Base-by-base conservation (phyloP, 2,797 vertebrate genomes). In the Cryptoblepharus egeriae region DNA sequence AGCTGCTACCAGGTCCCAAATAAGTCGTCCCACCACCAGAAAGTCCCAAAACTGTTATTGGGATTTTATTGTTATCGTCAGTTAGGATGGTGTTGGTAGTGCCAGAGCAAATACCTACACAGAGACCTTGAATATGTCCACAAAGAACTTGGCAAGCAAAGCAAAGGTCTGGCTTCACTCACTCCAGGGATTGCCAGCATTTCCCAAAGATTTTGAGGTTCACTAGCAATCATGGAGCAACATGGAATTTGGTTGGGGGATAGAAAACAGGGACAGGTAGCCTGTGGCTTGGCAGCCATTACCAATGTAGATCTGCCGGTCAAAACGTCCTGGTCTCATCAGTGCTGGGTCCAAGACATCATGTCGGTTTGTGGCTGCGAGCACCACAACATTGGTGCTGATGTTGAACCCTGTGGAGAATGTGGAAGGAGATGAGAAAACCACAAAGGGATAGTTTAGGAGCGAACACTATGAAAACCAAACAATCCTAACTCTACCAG, bases 251-350 rank as follows among this genome's bases (percentile, higher is more conserved):
- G 13, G 42, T 16, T 1, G 13, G 13, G 68, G 12, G 12, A n/a
- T 13, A 12, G 20, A 22, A 55, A 32, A 7, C 12, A 8, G 16
- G 16, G 70, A 52, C 24, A 32, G 49, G 49, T 10, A n/a, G n/a
- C n/a, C n/a, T n/a, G 9, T 9, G 24, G n/a, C 0, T 1, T 2
- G 30, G 35, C 0, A 26, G 16, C 0, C 55, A 77, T 82, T 91
- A 97, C 97, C 96, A 28, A 97, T 90, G 79, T 95, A 94, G 75
- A 97, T 96, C 70, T 97, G 97, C 58, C 95, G 90, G 90, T 97
- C 97, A 78, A 97, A 97, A 35, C 96, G 93, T 1, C 97, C 96
- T 0, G 96, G 96, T 86, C 96, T 95, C 92, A 93, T 92, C 82
- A 97, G 88, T 28, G 97, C 96, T 3, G 95, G 96, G 82, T 97